Evolutionary conservation across 2,113 vertebrate genomes (phyloP).

Genomic region (Morone chrysops): DNA sequence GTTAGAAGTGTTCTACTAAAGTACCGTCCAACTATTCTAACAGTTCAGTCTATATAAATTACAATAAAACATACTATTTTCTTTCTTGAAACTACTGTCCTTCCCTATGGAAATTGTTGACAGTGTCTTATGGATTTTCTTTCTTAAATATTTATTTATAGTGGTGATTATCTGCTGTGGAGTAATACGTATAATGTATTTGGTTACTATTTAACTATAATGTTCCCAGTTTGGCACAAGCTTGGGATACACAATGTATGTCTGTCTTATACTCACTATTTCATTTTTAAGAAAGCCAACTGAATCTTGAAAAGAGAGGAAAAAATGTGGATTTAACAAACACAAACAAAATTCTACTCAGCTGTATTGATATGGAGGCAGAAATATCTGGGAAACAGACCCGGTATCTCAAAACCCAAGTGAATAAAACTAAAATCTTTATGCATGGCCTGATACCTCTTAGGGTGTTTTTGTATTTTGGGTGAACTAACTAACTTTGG

Average conservation of each 20-base stretch:
- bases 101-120: neutral
- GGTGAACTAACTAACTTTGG: neutral
- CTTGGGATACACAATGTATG: neutral
- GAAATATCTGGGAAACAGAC: neutral
- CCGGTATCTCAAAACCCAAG: neutral
- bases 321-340: neutral
- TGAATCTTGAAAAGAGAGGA: neutral
- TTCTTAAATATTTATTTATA: neutral
- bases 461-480: too few species aligned
- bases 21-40: neutral
- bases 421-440: neutral
- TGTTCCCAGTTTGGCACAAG: neutral
- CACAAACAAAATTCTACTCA: neutral
- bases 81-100: neutral
- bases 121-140: neutral
- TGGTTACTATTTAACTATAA: neutral
- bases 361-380: neutral
- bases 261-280: neutral
- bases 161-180: neutral
- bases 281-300: neutral
- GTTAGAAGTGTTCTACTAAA: too few species aligned
- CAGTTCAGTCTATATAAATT: neutral
- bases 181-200: neutral
- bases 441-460: neutral
- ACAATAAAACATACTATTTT: neutral